phyloP scores from a whole-genome alignment of 2,113 vertebrate genomes.

The Cynopterus brachyotis region DNA sequence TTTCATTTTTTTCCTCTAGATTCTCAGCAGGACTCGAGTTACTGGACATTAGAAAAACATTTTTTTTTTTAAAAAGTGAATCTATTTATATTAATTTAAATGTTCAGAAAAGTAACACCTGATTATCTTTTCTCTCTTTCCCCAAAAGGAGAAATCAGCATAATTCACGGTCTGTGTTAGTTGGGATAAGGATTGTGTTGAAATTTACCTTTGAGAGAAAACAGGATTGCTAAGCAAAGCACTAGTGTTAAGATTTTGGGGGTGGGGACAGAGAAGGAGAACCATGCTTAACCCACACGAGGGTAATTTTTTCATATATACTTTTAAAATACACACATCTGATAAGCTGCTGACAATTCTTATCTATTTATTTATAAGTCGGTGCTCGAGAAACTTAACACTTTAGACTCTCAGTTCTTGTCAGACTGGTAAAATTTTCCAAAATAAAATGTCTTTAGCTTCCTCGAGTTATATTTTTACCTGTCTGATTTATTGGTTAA shows the following conservation, averaged over 20 bases:
- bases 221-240: slow-evolving; percentile 45
- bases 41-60: neutral
- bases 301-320: neutral
- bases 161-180: slow-evolving; percentile 29
- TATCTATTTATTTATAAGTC: neutral
- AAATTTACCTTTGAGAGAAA: slow-evolving; percentile 42
- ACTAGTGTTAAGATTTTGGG: slow-evolving; percentile 17
- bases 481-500: neutral
- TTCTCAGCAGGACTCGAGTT: neutral
- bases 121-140: slow-evolving; percentile 15
- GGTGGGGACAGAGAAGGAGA: neutral
- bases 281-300: neutral
- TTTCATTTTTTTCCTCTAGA: neutral
- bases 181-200: neutral
- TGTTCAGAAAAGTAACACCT: slow-evolving; percentile 39
- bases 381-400: slow-evolving; percentile 23
- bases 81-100: slow-evolving; percentile 41
- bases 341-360: neutral
- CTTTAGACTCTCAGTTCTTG: slow-evolving; percentile 22
- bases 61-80: neutral
- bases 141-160: slow-evolving; percentile 19
- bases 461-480: neutral
- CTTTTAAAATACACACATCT: neutral
- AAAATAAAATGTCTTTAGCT: slow-evolving; percentile 30
- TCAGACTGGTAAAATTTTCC: slow-evolving; percentile 1